A percentile compares a stretch with the other conserved stretches of the same genome.
Conservation (phyloP, 2,888 invertebrate genomes). For the Fissipunctia ypsillon region DNA sequence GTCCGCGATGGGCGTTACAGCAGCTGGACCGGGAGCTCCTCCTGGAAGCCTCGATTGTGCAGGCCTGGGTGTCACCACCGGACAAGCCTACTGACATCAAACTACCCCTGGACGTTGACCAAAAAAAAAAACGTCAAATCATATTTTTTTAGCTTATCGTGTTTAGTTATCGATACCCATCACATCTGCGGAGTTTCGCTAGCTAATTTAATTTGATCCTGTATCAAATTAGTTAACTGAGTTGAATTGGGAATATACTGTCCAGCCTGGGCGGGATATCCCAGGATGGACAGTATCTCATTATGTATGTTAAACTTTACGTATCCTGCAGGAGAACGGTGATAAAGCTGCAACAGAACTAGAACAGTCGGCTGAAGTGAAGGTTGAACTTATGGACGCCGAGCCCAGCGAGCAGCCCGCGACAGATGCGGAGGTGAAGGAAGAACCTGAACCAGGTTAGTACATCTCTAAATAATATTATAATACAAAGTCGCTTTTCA, state of each 20-base stretch:
- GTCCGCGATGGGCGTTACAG: no score
- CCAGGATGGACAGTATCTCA: neutral
- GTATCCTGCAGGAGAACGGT: slow-evolving; percentile 38
- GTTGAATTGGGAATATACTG: neutral
- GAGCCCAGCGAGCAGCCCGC: slow-evolving; percentile 22
- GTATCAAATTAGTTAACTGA: neutral
- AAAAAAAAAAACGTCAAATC: no score
- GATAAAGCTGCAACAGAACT: slow-evolving; percentile 25
- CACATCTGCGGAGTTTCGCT: no score
- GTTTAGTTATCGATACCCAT: no score
- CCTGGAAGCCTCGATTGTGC: no score
- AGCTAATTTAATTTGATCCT: neutral
- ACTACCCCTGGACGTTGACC: no score
- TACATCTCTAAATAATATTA: neutral
- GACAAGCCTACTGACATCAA: no score
- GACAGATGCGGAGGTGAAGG: neutral
- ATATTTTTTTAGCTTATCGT: no score
- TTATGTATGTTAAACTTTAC: neutral
- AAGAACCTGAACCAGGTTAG: slow-evolving; percentile 37
- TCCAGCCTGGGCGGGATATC: neutral
- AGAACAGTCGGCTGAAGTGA: slow-evolving; percentile 16
- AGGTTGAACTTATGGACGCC: slow-evolving; percentile 49
- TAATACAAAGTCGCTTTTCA: neutral
- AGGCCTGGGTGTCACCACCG: no score
- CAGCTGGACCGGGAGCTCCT: no score